Evolutionary conservation across 2,888 invertebrate species (phyloP).

Genomic region (Melipona beecheii): DNA sequence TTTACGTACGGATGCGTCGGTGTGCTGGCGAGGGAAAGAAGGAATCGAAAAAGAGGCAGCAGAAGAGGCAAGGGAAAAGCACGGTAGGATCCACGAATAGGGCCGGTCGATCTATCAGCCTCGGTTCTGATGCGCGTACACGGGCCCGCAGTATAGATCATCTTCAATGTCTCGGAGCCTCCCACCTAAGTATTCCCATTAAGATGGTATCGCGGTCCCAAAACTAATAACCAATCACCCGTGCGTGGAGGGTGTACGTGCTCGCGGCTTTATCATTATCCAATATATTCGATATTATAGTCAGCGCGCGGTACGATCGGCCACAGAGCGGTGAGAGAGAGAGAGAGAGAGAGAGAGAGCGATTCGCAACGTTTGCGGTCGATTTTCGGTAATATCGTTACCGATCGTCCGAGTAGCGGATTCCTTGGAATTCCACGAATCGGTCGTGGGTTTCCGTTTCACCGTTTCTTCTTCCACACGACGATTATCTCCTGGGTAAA

Average conservation of each 20-base stretch:
- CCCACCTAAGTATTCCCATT: slow-evolving; percentile 83
- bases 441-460: background rate
- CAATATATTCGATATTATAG: slow-evolving; percentile 77
- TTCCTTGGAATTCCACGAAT: background rate
- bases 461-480: background rate
- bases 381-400: slow-evolving; percentile 1
- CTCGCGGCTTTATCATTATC: slow-evolving; percentile 81
- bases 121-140: slow-evolving; percentile 67
- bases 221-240: slow-evolving; percentile 83
- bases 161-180: slow-evolving; percentile 80
- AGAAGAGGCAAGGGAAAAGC: slow-evolving; percentile 16
- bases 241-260: slow-evolving; percentile 74
- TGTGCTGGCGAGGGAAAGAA: background rate
- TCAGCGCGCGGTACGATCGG: slow-evolving; percentile 58
- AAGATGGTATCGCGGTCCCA: slow-evolving; percentile 80
- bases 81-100: slow-evolving; percentile 68
- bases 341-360: too few relatives aligned
- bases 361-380: slow-evolving; percentile 21
- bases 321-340: background rate
- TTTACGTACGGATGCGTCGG: background rate
- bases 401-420: background rate
- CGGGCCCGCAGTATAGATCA: slow-evolving; percentile 76
- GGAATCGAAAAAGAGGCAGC: background rate
- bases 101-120: slow-evolving; percentile 70
- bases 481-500: background rate